These are phyloP conservation scores for Sebastes cheni DNA, from an alignment of 2,797 vertebrate genomes.

Conservation along the genomic window DNA sequence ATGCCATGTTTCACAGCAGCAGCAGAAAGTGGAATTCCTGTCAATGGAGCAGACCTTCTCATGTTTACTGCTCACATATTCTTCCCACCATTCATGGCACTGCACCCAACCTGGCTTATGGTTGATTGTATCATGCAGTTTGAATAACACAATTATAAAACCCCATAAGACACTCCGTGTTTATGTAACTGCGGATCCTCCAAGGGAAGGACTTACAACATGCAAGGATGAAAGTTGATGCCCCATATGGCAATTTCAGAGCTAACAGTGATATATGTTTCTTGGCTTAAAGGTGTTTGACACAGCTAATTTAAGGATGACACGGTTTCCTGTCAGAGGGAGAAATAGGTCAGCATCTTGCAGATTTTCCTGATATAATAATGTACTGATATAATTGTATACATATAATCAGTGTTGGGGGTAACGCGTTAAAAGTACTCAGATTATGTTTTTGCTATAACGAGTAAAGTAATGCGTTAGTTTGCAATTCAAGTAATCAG, in stretches of 20 bases:
- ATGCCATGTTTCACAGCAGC: slow-evolving; percentile 78
- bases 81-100: slow-evolving; percentile 50
- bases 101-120: slow-evolving; percentile 53
- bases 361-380: neutral
- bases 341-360: neutral
- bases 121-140: slow-evolving; percentile 62
- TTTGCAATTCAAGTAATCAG: neutral
- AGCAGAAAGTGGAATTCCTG: slow-evolving; percentile 74
- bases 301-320: slow-evolving; percentile 28
- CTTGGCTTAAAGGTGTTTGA: slow-evolving; percentile 44
- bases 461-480: neutral
- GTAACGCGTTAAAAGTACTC: neutral
- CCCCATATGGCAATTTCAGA: slow-evolving; percentile 45
- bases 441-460: neutral
- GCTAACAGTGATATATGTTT: slow-evolving; percentile 37
- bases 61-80: slow-evolving; percentile 71
- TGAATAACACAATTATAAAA: slow-evolving; percentile 69
- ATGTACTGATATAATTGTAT: neutral
- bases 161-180: slow-evolving; percentile 56
- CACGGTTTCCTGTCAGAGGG: slow-evolving; percentile 7
- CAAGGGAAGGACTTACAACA: slow-evolving; percentile 48
- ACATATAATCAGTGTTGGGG: neutral
- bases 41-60: slow-evolving; percentile 68
- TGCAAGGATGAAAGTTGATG: slow-evolving; percentile 56
- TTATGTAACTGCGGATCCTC: slow-evolving; percentile 60